Evolutionary conservation across 2,888 invertebrate genomes (phyloP), one percentile per base, ranked within the genome.

Genomic region (Heterodera filipjevi): DNA sequence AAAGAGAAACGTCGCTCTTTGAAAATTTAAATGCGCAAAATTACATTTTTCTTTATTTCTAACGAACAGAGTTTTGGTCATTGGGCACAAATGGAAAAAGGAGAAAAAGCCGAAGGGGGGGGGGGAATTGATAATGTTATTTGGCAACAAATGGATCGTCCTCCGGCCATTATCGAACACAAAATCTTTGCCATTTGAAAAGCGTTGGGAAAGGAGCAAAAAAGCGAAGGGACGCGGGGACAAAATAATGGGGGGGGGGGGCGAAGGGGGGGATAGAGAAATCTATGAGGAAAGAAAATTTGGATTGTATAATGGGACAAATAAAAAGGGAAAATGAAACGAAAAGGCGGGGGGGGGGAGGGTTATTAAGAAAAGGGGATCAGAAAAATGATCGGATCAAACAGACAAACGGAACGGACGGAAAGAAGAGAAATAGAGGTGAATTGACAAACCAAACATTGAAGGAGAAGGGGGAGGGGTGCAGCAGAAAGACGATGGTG

Each of bases 121-220:
- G 19, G 53, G 49, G 53, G 8, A 59, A 2, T 8, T 59, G 59
- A 59, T 59, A 59, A 49, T 59, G 59, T 59, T 59, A 59, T 59
- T 59, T 59, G 59, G 59, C 59, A 59, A 59, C 59, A 59, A 59
- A 59, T 59, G 59, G 27, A 49, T 10, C 2, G 46, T 49, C 27
- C 59, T 49, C 27, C 59, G 59, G 59, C 59, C 59, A 59, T 59
- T 59, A 59, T 59, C 53, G 53, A 59, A n/a, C 53, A 19, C n/a
- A 59, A 59, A 59, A 59, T 59, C 53, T 59, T 59, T 59, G 53
- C 53, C 53, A 59, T 59, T 59, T n/a, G 14, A n/a, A 59, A 59
- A n/a, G n/a, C 53, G 53, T n/a, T 59, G n/a, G 53, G 53, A 59
- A 59, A n/a, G 39, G 39, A 39, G 39, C 39, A 39, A 39, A 39